Base-by-base conservation (phyloP, 1,140 invertebrate species). In the Calosoma granatense region DNA sequence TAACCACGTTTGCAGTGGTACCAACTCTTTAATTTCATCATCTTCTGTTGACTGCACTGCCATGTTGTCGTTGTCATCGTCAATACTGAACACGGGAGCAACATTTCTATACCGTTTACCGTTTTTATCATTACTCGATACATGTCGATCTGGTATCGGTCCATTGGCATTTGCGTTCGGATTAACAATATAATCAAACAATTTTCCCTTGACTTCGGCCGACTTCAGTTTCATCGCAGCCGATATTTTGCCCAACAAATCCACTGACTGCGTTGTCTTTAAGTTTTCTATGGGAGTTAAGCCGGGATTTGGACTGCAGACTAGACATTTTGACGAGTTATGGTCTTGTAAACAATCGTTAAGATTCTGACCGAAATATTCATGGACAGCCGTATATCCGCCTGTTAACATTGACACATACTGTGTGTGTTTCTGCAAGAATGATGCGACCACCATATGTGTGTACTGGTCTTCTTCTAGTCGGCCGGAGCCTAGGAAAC, bases 401-500 rank as follows among this genome's bases (percentile, higher is more conserved):
- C 93, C 94, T 62, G 86, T 86, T 9, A 97, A 80, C 73, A 97
- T 82, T 56, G 92, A 94, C 21, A 99, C 90, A 72, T 93, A 95
- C 61, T 88, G 84, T 0, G 88, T 91, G 67, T 94, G 90, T 70
- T 92, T 90, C 73, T 98, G 94, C 30, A 99, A 77, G 74, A 99
- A 98, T 57, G 92, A 93, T 6, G 95, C 92, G 9, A 98, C 90
- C 21, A 98, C 94, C 97, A 99, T 99, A 67, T 97, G 89, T 2
- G 96, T 92, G 71, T 95, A 96, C 67, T 90, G 90, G 72, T 98
- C 96, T 74, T 97, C 94, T 69, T 97, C 92, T 65, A 92, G 86
- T 23, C 91, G 80, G 2, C 96, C 96, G 64, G 92, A 96, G 53
- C 97, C 97, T 63, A 98, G 82, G 72, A 99, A 98, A 71, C 95